Evolutionary conservation across 2,113 vertebrate species (phyloP).

Genomic region (Camelus dromedarius): DNA sequence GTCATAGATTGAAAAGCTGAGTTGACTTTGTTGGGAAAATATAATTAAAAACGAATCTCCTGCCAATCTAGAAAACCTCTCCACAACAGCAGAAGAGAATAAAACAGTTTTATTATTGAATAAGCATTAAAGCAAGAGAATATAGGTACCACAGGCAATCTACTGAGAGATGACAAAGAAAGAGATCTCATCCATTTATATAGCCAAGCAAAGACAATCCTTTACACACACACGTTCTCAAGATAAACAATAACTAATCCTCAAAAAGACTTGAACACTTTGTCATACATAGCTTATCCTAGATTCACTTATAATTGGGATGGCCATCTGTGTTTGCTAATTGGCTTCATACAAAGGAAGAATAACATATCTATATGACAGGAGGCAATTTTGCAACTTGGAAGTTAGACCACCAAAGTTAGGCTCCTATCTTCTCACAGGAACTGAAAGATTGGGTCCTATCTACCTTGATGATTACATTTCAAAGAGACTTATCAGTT

Average conservation of each 20-base stretch:
- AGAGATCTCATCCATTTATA: background rate
- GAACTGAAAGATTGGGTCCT: background rate
- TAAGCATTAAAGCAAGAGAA: background rate
- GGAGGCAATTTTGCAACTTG: background rate
- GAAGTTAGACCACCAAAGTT: background rate
- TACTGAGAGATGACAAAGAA: background rate
- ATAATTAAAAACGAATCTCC: background rate
- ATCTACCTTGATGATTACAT: background rate
- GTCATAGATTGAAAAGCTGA: background rate
- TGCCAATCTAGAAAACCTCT: constrained; percentile 10
- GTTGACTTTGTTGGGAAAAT: background rate
- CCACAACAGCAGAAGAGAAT: background rate
- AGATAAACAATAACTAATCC: background rate
- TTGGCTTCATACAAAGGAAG: background rate
- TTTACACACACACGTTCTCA: background rate
- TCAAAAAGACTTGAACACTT: background rate
- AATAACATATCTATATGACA: background rate
- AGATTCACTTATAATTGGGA: background rate
- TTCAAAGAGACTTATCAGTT: background rate
- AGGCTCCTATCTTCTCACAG: background rate
- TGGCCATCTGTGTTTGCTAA: background rate
- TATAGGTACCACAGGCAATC: background rate
- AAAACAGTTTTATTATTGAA: background rate
- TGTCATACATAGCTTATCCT: background rate
- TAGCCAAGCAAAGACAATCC: background rate